These are phyloP conservation scores for Menura novaehollandiae DNA, from an alignment of 2,113 vertebrate genomes.

Conservation along the genomic window DNA sequence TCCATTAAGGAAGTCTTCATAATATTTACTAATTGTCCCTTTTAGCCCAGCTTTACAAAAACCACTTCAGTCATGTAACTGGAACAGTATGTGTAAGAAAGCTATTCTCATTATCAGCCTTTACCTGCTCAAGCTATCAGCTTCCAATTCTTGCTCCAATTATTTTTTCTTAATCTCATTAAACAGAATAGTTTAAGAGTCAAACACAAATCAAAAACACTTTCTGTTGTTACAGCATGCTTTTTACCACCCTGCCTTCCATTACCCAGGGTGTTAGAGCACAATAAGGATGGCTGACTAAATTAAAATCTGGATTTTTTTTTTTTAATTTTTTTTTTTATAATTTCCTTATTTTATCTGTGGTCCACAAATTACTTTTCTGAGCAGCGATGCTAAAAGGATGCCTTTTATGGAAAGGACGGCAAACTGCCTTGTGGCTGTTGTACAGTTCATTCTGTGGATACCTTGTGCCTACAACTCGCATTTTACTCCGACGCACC, in stretches of 20 bases:
- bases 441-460: background rate
- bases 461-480: background rate
- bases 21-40: constrained; percentile 41
- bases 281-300: background rate
- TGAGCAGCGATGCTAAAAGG: background rate
- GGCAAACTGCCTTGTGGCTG: background rate
- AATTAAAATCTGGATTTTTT: background rate
- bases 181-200: constrained; percentile 14
- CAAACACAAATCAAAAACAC: background rate
- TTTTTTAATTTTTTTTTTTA: background rate
- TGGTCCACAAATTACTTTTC: background rate
- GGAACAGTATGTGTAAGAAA: background rate
- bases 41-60: constrained; percentile 25
- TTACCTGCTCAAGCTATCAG: background rate
- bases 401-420: background rate
- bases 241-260: background rate
- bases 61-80: background rate
- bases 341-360: background rate
- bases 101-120: background rate
- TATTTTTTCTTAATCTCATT: background rate
- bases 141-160: background rate
- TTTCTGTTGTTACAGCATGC: background rate
- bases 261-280: background rate
- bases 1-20: constrained; percentile 2
- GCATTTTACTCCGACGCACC: background rate